Percentiles rank a stretch among this genome's conserved stretches.
These are phyloP conservation scores for Phlogophora meticulosa DNA, from an alignment of 2,888 invertebrate genomes.

Conservation along the genomic window DNA sequence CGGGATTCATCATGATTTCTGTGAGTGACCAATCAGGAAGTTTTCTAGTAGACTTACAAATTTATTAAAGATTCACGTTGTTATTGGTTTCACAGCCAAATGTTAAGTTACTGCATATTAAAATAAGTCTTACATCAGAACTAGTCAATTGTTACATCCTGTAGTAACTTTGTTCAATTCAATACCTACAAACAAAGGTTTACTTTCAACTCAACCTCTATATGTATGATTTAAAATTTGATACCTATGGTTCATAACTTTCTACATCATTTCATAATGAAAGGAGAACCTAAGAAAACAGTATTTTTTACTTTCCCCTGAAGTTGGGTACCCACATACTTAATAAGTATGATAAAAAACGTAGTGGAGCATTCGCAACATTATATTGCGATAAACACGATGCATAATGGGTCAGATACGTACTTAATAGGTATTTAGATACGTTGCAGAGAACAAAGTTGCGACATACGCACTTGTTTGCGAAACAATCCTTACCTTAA, in stretches of 20 bases:
- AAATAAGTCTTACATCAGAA: not conserved
- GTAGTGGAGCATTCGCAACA: not conserved
- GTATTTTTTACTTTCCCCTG: constrained; percentile 40
- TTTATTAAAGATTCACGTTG: not conserved
- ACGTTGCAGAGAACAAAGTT: constrained; percentile 54
- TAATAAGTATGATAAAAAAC: not conserved
- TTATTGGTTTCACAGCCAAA: not conserved
- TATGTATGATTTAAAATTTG: not conserved
- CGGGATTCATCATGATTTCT: not conserved
- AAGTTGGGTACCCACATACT: not conserved
- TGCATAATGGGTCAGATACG: constrained; percentile 19
- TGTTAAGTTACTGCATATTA: constrained; percentile 6
- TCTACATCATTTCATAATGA: constrained; percentile 36
- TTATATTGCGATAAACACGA: not conserved
- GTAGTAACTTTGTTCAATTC: not conserved
- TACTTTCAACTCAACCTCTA: not conserved
- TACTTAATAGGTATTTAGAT: constrained; percentile 30
- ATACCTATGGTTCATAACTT: constrained; percentile 27
- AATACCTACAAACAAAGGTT: not conserved
- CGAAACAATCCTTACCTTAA: constrained; percentile 78
- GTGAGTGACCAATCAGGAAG: not conserved
- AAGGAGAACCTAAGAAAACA: constrained; percentile 7
- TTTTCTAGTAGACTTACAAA: not conserved
- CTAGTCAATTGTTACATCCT: constrained; percentile 15
- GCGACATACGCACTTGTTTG: constrained; percentile 54